Evolutionary conservation across 2,888 invertebrate genomes (phyloP).

Genomic region (Cerastis leucographa): DNA sequence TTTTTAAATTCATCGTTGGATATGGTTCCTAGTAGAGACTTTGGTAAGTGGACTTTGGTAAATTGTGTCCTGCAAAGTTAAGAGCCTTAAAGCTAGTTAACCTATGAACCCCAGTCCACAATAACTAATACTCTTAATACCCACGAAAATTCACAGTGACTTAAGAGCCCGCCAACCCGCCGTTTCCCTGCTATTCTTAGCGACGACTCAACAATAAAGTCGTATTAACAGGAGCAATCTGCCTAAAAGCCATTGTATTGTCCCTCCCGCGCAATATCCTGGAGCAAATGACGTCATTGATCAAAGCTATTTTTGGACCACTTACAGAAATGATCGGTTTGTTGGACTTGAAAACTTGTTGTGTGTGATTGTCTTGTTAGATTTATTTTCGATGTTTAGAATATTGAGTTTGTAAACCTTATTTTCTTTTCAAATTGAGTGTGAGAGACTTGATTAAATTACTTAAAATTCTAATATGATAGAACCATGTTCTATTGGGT

Average conservation of each 20-base stretch:
- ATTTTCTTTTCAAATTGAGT: too few relatives aligned
- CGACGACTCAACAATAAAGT: conserved; percentile 52
- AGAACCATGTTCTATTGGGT: not conserved
- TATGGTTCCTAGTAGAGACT: too few relatives aligned
- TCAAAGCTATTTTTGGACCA: conserved; percentile 43
- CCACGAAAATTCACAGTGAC: conserved; percentile 2
- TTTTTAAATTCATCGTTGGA: too few relatives aligned
- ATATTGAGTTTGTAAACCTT: too few relatives aligned
- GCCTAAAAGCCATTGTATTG: conserved; percentile 62
- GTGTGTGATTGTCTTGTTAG: conserved; percentile 12
- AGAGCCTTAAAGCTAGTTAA: not conserved
- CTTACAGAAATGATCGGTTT: conserved; percentile 14
- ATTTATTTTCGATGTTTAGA: not conserved
- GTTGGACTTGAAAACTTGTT: conserved; percentile 7
- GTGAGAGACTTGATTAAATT: too few relatives aligned
- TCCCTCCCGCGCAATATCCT: conserved; percentile 46
- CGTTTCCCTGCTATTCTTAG: conserved; percentile 54
- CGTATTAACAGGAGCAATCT: conserved; percentile 60
- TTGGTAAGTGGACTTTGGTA: too few relatives aligned
- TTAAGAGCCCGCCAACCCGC: conserved; percentile 18
- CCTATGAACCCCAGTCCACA: conserved; percentile 4
- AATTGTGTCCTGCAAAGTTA: too few relatives aligned
- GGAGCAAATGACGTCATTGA: conserved; percentile 52
- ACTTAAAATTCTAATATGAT: not conserved
- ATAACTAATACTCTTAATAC: not conserved